A percentile compares a stretch with the other conserved stretches of the same genome.
These are phyloP conservation scores for Andrena hattorfiana DNA, from an alignment of 2,888 invertebrate species.

Conservation along the genomic window DNA sequence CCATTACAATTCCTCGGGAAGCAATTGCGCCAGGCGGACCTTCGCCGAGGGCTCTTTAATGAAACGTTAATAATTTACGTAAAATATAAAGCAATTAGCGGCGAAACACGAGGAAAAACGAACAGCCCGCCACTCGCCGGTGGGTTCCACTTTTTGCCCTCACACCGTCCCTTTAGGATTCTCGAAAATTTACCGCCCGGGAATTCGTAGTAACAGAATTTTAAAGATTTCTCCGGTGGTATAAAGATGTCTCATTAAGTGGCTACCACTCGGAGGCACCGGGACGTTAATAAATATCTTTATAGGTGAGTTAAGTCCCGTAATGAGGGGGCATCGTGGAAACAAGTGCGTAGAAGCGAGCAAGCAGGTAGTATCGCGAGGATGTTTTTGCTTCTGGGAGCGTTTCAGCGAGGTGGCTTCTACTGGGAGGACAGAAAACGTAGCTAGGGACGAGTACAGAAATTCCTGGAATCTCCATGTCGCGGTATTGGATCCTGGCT, in stretches of 20 bases:
- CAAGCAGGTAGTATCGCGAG: too few species aligned
- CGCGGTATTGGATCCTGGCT: too few species aligned
- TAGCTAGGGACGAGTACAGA: not conserved
- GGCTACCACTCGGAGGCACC: not conserved
- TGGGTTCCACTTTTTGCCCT: not conserved
- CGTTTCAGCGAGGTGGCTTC: not conserved
- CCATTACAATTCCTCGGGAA: constrained; percentile 68
- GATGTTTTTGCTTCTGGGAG: constrained; percentile 1
- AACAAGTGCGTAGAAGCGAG: not conserved
- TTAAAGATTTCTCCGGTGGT: not conserved
- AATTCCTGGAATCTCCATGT: not conserved
- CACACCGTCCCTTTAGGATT: constrained; percentile 15
- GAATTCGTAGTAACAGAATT: constrained; percentile 26
- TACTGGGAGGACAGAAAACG: not conserved
- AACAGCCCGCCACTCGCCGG: not conserved
- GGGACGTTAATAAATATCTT: constrained; percentile 15
- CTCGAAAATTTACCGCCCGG: constrained; percentile 26
- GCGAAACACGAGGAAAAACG: not conserved
- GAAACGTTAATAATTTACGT: constrained; percentile 59
- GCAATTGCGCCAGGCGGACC: constrained; percentile 58
- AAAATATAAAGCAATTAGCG: constrained; percentile 59
- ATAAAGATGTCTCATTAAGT: constrained; percentile 54
- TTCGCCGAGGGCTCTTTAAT: constrained; percentile 44
- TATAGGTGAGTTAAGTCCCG: not conserved
- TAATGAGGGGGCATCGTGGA: constrained; percentile 18